Base-by-base conservation (phyloP, 2,113 vertebrate genomes). In the Pelmatolapia mariae region DNA sequence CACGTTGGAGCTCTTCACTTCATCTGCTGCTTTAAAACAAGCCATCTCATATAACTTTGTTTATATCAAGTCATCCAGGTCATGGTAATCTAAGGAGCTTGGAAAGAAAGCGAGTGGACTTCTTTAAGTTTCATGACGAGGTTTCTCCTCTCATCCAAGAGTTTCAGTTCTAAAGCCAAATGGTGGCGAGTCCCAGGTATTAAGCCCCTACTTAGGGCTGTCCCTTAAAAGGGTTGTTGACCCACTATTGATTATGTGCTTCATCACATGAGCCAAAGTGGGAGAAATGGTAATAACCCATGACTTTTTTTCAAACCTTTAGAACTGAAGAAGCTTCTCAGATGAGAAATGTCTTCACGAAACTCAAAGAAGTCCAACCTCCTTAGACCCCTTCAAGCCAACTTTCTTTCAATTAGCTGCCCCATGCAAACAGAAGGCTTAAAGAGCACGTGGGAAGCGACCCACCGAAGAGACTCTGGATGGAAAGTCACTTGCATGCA, bases 31-130 rank as follows among this genome's bases (percentile, higher is more conserved):
- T 24, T 26, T 8, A 73, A 73, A 73, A 73, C 5, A 71, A 45
- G 68, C 8, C 22, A 26, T 45, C 13, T 50, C 40, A n/a, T 47
- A 1, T 4, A 47, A 16, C 71, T 50, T 50, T n/a, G n/a, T n/a
- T n/a, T n/a, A n/a, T n/a, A n/a, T n/a, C n/a, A n/a, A n/a, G 7
- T 68, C 33, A 38, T 38, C 2, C 1, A 68, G 33, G 33, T 68
- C 0, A 68, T 5, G 19, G 19, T 22, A 38, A 68, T 68, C 63
- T 38, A 68, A 38, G 63, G 33, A 68, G 19, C 63, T 68, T 68
- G 61, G 33, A 38, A 4, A 38, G 1, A 38, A 66, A 66, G 19
- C 0, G 7, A 8, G 10, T 66, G 10, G 61, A 66, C 2, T 8
- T 66, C 33, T 66, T 66, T 66, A 66, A 38, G 61, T 66, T 66